Evolutionary conservation across 2,888 invertebrate species (phyloP), one percentile per base, ranked within the genome.

Genomic region (Chrysodeixis includens): DNA sequence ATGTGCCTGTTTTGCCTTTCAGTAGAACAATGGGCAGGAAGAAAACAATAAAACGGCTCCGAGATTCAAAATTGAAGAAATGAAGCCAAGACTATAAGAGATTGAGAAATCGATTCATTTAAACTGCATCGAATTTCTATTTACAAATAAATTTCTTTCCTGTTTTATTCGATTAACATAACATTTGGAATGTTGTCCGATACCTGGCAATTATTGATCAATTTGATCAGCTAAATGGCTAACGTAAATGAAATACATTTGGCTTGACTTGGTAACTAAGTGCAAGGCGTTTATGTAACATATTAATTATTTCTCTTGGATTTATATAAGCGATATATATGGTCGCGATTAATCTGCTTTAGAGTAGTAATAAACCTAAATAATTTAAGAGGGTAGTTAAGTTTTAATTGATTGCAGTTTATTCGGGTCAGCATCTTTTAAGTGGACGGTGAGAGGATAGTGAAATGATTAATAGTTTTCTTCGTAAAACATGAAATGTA

Each of bases 221-320:
- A 35, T 35, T 12, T 4, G 10, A 4, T 14, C 35, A 10, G 3
- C 10, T 20, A 49, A 49, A 49, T 20, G 46, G 46, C 9, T 20
- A 49, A 18, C 46, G 20, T 49, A 18, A 49, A 18, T 49, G 20
- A 10, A 49, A 49, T 10, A 20, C 46, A 20, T 49, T 49, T 40
- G n/a, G n/a, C 40, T 49, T 20, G 20, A 20, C 46, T 49, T 10
- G 20, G 10, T 49, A 20, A 49, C 18, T 49, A 14, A 62, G 54
- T 66, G 58, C 69, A 69, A 74, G 44, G 66, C 54, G 62, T 73
- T 86, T 81, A 68, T 79, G 71, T 74, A 84, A 84, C 74, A 69
- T 72, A 76, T 78, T 76, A 81, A 82, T 80, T 76, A 74, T 76
- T 61, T 58, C 66, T 59, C 67, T 61, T 58, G 7, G 16, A 46